Base-by-base conservation (phyloP, 2,888 invertebrate genomes). In the Chloromyia formosa region DNA sequence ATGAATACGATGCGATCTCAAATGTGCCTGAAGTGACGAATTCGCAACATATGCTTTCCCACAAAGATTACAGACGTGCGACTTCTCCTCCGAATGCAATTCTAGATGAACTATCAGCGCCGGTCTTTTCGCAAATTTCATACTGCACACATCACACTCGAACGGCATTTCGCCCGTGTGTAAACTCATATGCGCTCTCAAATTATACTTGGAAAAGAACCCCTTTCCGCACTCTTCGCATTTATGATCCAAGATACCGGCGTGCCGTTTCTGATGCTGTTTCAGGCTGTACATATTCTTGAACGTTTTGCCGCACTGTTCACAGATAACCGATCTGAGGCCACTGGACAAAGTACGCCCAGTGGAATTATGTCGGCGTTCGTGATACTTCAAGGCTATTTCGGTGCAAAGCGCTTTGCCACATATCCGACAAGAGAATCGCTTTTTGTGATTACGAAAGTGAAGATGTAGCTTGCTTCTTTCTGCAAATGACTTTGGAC, bases 1-100 rank as follows among this genome's bases (percentile, higher is more conserved):
- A n/a, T n/a, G n/a, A 14, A 69, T 23, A n/a, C 56, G 42, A 58
- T 78, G 79, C 45, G 77, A 64, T 45, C 76, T 76, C 68, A 76
- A 64, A 56, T 80, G 80, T 10, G 74, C 77, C 61, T 76, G 71
- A 0, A 79, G 54, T 0, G 78, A 78, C 7, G 78, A 78, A 60
- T 77, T 77, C 58, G 79, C 79, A 14, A 78, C 78, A 40, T 79
- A 79, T 9, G 77, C 77, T 53, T 78, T 79, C 5, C 77, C 77
- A 61, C 79, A 79, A 62, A 77, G 75, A 20, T 53, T 76, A 42
- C 79, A 79, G 45, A 76, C 74, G 75, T 79, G 78, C n/a, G 78
- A 74, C 61, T 78, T 78, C 0, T 78, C 77, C 18, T 73, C 79
- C 9, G 77, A 78, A 66, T 79, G 79, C 5, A 79, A 45, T 18